Percentiles rank a stretch among this genome's conserved stretches.
Conservation (phyloP, 2,113 vertebrate species). For the Chaetura pelagica region DNA sequence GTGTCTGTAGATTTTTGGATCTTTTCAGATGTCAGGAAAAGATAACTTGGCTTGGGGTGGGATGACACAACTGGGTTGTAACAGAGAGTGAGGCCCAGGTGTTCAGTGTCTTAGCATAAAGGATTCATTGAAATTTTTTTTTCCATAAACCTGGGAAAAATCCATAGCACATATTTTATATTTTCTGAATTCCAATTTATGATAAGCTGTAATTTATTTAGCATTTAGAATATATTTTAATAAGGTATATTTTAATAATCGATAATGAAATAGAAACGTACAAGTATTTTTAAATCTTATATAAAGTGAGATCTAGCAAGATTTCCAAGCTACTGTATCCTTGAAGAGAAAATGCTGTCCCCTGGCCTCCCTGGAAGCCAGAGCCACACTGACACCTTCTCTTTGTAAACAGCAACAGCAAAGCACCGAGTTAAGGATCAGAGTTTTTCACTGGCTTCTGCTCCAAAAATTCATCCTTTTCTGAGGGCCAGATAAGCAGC, state of each 20-base stretch:
- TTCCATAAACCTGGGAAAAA: not conserved
- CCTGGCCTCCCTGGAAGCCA: not conserved
- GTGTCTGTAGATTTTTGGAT: not conserved
- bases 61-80: rapidly evolving
- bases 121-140: not conserved
- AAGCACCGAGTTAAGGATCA: not conserved
- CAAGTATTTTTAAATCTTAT: not conserved
- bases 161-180: not conserved
- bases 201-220: not conserved
- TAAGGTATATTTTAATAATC: not conserved
- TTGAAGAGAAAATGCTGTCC: not conserved
- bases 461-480: slow-evolving; percentile 34
- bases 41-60: rapidly evolving
- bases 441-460: not conserved
- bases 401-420: not conserved
- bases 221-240: not conserved
- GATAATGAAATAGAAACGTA: not conserved
- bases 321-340: not conserved
- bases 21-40: not conserved
- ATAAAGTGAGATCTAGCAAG: not conserved
- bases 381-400: not conserved
- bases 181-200: not conserved
- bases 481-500: not conserved
- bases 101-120: not conserved
- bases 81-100: not conserved